Percentiles rank a stretch among this genome's conserved stretches.
These are phyloP conservation scores for Epinotia ramella DNA, from an alignment of 2,888 invertebrate genomes.

Conservation along the genomic window DNA sequence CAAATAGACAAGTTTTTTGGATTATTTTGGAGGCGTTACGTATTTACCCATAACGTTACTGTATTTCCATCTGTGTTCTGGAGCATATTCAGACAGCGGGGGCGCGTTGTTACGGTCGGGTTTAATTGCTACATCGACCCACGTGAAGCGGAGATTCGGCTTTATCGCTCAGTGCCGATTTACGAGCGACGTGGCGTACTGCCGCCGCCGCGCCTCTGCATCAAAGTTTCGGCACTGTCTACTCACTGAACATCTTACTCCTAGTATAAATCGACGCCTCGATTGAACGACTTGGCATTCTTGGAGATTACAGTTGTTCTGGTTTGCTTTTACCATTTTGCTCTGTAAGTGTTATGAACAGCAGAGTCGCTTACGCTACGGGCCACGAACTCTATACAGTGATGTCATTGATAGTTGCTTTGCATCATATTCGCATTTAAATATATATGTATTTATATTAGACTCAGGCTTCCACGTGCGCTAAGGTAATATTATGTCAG, in stretches of 20 bases:
- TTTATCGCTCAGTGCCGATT: constrained; percentile 32
- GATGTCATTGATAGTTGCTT: neutral
- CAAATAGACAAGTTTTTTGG: neutral
- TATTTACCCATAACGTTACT: no score
- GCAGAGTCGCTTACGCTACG: neutral
- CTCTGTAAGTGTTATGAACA: neutral
- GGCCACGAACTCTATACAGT: neutral
- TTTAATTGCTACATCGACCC: constrained; percentile 33
- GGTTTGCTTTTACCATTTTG: neutral
- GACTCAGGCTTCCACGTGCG: neutral
- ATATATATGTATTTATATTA: neutral
- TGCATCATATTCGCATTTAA: neutral
- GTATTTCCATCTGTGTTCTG: neutral
- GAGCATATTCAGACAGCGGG: neutral
- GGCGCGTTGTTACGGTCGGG: constrained; percentile 23
- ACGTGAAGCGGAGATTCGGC: constrained; percentile 19
- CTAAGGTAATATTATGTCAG: no score
- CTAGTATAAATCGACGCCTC: neutral
- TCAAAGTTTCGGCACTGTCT: constrained; percentile 10
- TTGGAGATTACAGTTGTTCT: no score
- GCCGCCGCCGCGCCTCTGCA: neutral
- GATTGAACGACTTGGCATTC: neutral
- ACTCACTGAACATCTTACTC: neutral
- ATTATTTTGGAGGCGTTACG: no score
- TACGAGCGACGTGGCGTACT: constrained; percentile 7